Evolutionary conservation across 30 jellyfish, hydroid and myxozoan genomes (phyloP).

Genomic region (Cassiopea xamachana): DNA sequence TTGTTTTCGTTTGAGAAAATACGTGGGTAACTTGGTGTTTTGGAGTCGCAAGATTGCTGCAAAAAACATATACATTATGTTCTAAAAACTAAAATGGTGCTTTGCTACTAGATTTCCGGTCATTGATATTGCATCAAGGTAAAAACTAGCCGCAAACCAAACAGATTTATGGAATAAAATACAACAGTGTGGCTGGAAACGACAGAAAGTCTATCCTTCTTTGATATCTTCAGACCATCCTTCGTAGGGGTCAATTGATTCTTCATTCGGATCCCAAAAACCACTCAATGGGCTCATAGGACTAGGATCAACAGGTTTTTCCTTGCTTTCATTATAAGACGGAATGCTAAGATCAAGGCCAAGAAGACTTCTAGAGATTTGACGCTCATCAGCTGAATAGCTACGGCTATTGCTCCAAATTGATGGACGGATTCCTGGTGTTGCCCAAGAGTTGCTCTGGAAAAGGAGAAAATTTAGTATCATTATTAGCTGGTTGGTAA

Average conservation of each 20-base stretch:
- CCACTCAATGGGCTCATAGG: constrained; percentile 89
- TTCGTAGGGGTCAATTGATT: constrained; percentile 88
- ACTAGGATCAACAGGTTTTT: constrained; percentile 67
- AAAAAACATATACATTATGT: neutral
- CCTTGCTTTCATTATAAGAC: constrained; percentile 55
- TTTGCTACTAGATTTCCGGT: neutral
- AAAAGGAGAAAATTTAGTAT: neutral
- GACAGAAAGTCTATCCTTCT: constrained; percentile 54
- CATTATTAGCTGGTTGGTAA: neutral
- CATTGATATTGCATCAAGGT: neutral
- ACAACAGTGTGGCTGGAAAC: neutral
- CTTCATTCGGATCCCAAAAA: constrained; percentile 90
- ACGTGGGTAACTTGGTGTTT: neutral
- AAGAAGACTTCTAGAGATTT: constrained; percentile 84
- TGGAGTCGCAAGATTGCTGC: neutral
- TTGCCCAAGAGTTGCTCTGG: constrained; percentile 64
- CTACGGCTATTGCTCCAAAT: constrained; percentile 94
- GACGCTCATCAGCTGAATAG: constrained; percentile 69
- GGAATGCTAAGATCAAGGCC: constrained; percentile 96
- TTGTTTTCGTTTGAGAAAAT: no score
- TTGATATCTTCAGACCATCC: constrained; percentile 98
- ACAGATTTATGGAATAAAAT: neutral
- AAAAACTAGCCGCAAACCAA: constrained; percentile 9
- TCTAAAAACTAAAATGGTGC: neutral
- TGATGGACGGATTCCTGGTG: constrained; percentile 85